Evolutionary conservation across 2,113 vertebrate genomes (phyloP).

Genomic region (Aphelocoma coerulescens): DNA sequence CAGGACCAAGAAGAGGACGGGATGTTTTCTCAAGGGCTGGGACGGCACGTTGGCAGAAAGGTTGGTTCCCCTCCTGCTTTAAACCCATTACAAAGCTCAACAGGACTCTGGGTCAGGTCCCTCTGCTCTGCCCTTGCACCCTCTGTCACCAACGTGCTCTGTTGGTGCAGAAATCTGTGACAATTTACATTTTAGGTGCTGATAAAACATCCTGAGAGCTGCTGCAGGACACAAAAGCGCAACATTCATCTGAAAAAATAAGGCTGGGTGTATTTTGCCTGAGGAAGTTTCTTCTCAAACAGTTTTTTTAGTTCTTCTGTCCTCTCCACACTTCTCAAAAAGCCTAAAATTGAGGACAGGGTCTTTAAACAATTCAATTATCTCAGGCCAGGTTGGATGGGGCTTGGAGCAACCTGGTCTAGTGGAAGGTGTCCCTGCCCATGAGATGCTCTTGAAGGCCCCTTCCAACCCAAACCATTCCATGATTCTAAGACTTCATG

Average conservation of each 20-base stretch:
- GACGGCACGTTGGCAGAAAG: neutral
- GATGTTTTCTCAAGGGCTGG: neutral
- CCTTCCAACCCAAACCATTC: neutral
- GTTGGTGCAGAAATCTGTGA: neutral
- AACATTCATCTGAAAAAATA: neutral
- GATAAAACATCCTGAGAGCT: neutral
- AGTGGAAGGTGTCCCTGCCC: neutral
- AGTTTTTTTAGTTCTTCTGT: neutral
- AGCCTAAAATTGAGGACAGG: neutral
- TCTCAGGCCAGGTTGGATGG: neutral
- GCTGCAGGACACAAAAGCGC: neutral
- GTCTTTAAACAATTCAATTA: neutral
- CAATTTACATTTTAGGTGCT: neutral
- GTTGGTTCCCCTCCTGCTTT: neutral
- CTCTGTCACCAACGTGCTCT: fast-evolving
- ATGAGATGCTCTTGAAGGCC: neutral
- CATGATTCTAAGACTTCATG: neutral
- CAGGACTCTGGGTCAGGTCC: neutral
- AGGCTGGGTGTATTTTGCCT: neutral
- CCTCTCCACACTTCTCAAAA: neutral
- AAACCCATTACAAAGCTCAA: neutral
- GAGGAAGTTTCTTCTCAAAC: neutral
- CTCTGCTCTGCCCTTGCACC: neutral
- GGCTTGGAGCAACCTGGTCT: neutral
- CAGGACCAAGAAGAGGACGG: neutral